Evolutionary conservation across 1,140 invertebrate genomes (phyloP).

Genomic region (Drosophila kanapiae): DNA sequence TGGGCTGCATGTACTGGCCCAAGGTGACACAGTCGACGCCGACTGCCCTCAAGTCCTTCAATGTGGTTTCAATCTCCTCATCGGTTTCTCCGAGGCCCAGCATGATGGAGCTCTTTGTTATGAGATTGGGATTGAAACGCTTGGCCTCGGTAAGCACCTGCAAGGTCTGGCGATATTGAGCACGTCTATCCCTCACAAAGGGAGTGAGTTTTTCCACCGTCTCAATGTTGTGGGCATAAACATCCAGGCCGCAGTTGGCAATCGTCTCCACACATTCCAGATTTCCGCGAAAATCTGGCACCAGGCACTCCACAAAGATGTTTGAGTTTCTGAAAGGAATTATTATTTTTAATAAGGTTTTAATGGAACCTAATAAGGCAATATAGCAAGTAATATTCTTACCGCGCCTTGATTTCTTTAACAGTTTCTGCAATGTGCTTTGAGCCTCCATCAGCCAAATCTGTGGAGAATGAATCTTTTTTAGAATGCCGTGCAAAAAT

Average conservation of each 20-base stretch:
- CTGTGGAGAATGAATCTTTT: conserved; percentile 84
- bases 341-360: no score
- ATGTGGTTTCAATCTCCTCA: conserved; percentile 93
- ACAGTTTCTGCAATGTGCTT: conserved; percentile 97
- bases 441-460: conserved; percentile 96
- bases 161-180: conserved; percentile 92
- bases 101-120: conserved; percentile 99
- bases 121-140: conserved; percentile 90
- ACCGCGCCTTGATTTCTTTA: conserved; percentile 87
- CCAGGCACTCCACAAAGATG: conserved; percentile 98
- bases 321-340: conserved; percentile 89
- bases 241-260: conserved; percentile 94
- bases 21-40: conserved; percentile 98
- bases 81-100: conserved; percentile 98
- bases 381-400: not conserved
- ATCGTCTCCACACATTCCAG: conserved; percentile 91
- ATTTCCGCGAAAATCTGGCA: conserved; percentile 98
- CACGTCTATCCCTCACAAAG: conserved; percentile 96
- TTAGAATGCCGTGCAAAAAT: not conserved
- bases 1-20: conserved; percentile 99
- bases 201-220: conserved; percentile 95
- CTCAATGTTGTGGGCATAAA: conserved; percentile 99
- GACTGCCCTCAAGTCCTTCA: conserved; percentile 92
- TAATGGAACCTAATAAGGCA: no score
- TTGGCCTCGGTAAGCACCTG: conserved; percentile 94